A percentile compares a stretch with the other conserved stretches of the same genome.
These are phyloP conservation scores for Drosophila borealis DNA, from an alignment of 2,888 invertebrate genomes.

Conservation along the genomic window DNA sequence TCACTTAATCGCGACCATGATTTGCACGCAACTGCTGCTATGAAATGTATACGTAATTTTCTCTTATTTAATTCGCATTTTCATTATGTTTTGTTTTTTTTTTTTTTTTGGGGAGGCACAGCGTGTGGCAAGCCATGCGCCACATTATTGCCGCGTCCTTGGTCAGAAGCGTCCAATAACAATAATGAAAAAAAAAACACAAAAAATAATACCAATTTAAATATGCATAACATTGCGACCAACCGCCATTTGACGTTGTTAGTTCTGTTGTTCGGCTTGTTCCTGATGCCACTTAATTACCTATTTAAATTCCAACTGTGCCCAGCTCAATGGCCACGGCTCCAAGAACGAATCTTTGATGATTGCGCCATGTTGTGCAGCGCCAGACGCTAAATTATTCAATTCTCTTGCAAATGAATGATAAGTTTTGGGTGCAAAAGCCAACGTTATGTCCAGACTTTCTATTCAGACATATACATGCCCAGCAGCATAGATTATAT, in stretches of 20 bases:
- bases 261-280: constrained; percentile 9
- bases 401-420: constrained; percentile 42
- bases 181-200: constrained; percentile 20
- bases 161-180: constrained; percentile 39
- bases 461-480: constrained; percentile 10
- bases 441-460: constrained; percentile 29
- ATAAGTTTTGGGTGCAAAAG: constrained; percentile 22
- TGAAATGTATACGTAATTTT: constrained; percentile 19
- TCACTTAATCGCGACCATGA: constrained; percentile 74
- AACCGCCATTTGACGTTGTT: constrained; percentile 42
- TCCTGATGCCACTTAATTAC: constrained; percentile 59
- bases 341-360: constrained; percentile 23
- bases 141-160: constrained; percentile 33
- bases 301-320: constrained; percentile 71
- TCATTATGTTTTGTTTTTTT: constrained; percentile 16
- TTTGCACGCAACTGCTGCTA: constrained; percentile 65
- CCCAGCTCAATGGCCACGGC: constrained; percentile 18
- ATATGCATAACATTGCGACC: constrained; percentile 63
- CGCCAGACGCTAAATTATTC: constrained; percentile 28
- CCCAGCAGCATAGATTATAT: neutral
- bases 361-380: constrained; percentile 29
- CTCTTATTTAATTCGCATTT: constrained; percentile 57
- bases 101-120: constrained; percentile 17
- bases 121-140: constrained; percentile 32
- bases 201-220: constrained; percentile 70